Conservation (phyloP, 2,888 invertebrate genomes). For the Tuberolachnus salignus region DNA sequence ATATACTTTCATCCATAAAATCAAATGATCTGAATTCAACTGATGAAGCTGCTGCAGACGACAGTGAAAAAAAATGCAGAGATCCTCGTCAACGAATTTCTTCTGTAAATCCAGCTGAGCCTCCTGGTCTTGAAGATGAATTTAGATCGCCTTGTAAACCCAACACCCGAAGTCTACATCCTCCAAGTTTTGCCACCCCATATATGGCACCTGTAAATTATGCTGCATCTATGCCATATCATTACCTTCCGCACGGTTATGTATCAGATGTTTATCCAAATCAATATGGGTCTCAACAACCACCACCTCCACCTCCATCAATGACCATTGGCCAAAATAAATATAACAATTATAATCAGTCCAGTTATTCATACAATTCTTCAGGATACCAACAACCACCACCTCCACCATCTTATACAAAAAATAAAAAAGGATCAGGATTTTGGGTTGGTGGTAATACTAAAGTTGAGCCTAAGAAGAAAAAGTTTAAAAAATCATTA, state of each 20-base stretch:
- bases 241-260: slow-evolving; percentile 44
- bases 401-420: slow-evolving; percentile 17
- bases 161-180: slow-evolving; percentile 37
- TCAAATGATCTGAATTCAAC: slow-evolving; percentile 63
- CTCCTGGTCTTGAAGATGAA: slow-evolving; percentile 58
- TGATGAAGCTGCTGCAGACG: slow-evolving; percentile 58
- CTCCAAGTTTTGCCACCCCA: slow-evolving; percentile 16
- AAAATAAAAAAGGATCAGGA: slow-evolving; percentile 44
- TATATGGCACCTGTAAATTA: slow-evolving; percentile 37
- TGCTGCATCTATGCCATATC: slow-evolving; percentile 39
- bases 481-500: slow-evolving; percentile 44
- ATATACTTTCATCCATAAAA: slow-evolving; percentile 83
- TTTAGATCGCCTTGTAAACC: slow-evolving; percentile 41
- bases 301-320: slow-evolving; percentile 43
- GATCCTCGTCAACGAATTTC: slow-evolving; percentile 55
- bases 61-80: slow-evolving; percentile 48
- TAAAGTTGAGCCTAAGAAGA: slow-evolving; percentile 47
- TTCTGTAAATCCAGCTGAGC: slow-evolving; percentile 57
- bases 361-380: slow-evolving; percentile 20
- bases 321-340: slow-evolving; percentile 35
- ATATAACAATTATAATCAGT: slow-evolving; percentile 48
- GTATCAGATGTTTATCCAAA: slow-evolving; percentile 35
- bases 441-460: slow-evolving; percentile 42
- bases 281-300: slow-evolving; percentile 52
- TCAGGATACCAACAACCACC: slow-evolving; percentile 33